phyloP scores from a whole-genome alignment of 2,888 invertebrate species.

The Leptopterna dolabrata region DNA sequence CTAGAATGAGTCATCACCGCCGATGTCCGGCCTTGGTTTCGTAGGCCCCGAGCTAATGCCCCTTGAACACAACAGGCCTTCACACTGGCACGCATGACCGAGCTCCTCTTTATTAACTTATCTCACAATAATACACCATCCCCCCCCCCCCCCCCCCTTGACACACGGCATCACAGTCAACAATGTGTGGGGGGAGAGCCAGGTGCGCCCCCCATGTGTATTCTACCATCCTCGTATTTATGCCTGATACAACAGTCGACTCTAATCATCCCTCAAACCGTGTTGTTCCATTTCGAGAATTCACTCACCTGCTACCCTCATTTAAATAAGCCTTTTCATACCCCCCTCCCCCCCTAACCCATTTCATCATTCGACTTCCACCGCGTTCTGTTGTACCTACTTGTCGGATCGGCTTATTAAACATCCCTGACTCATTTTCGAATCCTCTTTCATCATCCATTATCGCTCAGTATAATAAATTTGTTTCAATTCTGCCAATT shows the following conservation, averaged over 20 bases:
- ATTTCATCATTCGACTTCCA: background rate
- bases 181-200: background rate
- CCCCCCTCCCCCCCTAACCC: background rate
- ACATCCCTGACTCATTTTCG: background rate
- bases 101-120: conserved; percentile 25
- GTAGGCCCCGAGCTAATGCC: too few relatives aligned
- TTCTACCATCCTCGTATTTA: background rate
- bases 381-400: background rate
- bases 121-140: conserved; percentile 4
- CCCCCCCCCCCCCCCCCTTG: background rate
- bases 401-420: background rate
- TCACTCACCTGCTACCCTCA: conserved; percentile 11
- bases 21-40: too few relatives aligned
- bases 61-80: conserved; percentile 25
- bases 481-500: background rate
- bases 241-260: background rate
- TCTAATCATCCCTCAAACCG: background rate
- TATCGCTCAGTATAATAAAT: background rate
- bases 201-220: background rate
- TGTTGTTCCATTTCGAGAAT: background rate
- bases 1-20: too few relatives aligned
- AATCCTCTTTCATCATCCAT: background rate
- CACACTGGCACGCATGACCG: conserved; percentile 12
- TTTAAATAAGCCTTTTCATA: conserved; percentile 21
- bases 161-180: background rate